phyloP scores from a whole-genome alignment of 2,888 invertebrate genomes.

The Trachelus tabidus region DNA sequence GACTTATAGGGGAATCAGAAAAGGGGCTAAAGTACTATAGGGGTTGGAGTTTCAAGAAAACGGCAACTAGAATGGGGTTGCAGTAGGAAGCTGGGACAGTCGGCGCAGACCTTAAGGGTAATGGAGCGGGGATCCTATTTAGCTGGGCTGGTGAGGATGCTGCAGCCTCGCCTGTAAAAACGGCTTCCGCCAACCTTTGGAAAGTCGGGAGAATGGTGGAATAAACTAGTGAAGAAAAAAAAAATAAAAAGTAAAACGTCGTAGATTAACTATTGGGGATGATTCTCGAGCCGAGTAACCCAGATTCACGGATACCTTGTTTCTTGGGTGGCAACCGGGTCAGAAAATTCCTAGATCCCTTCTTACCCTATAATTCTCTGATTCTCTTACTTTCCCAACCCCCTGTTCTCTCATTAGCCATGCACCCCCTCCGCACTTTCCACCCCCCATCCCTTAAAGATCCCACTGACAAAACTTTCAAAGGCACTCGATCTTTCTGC shows the following conservation, averaged over 20 bases:
- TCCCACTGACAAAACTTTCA: background rate
- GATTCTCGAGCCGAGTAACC: background rate
- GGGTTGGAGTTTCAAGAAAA: background rate
- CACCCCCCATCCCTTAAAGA: background rate
- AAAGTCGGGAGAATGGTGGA: background rate
- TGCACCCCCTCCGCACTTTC: background rate
- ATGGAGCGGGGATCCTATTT: constrained; percentile 37
- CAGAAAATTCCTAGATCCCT: constrained; percentile 14
- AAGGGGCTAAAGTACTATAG: background rate
- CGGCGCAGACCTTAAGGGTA: constrained; percentile 20
- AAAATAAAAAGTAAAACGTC: constrained; percentile 2
- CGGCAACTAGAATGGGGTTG: background rate
- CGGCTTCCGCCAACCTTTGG: background rate
- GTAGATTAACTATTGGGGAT: constrained; percentile 14
- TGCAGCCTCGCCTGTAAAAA: background rate
- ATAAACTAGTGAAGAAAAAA: background rate
- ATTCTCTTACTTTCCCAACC: background rate
- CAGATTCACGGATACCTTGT: constrained; percentile 12
- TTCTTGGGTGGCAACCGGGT: constrained; percentile 2
- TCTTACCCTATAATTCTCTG: background rate
- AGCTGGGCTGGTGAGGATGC: constrained; percentile 8
- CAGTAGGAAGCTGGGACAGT: background rate
- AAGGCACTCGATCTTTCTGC: background rate
- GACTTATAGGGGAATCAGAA: background rate
- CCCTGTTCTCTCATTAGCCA: background rate